Evolutionary conservation across 2,797 vertebrate species (phyloP), one percentile per base, ranked within the genome.

Genomic region (Eospalax fontanierii): DNA sequence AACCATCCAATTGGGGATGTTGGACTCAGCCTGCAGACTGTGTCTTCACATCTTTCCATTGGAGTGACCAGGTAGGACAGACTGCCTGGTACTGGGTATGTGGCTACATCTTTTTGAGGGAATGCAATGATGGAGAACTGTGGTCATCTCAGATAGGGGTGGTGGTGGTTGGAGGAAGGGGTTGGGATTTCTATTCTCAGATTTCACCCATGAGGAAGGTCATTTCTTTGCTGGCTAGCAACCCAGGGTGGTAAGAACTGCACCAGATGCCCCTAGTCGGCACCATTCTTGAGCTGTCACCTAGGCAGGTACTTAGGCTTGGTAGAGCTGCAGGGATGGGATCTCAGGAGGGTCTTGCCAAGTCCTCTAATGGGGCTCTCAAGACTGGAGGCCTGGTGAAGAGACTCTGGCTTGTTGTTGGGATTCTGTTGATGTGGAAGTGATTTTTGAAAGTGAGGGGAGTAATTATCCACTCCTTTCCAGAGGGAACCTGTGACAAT

Each of bases 401-500:
- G 66, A 97, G 87, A n/a, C 79, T 71, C n/a, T 92, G 95, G 90
- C 94, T 63, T 93, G 85, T 89, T 76, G 93, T 93, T 89, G 66
- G 89, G 63, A 87, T 89, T 78, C 87, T 93, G 95, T 94, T 91
- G 91, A 94, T 92, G 84, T 6, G 40, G 93, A 95, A 93, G 63
- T 91, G 81, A 82, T 84, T 91, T 96, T 96, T 54, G 82, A 96
- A 95, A 97, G 94, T 40, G 87, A 95, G 84, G 92, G 89, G 73
- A 94, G 63, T 96, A 97, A 96, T 97, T 96, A 93, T 79, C 38
- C 84, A 76, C 73, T 95, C 57, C 82, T 96, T 80, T 93, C 82
- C 80, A 94, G 93, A 92, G 87, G 76, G 73, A 82, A 91, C 79
- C 84, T 95, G 9, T 91, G 95, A 91, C 86, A 92, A 0, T 83